Evolutionary conservation across 2,113 vertebrate species (phyloP).

Genomic region (Peromyscus maniculatus): DNA sequence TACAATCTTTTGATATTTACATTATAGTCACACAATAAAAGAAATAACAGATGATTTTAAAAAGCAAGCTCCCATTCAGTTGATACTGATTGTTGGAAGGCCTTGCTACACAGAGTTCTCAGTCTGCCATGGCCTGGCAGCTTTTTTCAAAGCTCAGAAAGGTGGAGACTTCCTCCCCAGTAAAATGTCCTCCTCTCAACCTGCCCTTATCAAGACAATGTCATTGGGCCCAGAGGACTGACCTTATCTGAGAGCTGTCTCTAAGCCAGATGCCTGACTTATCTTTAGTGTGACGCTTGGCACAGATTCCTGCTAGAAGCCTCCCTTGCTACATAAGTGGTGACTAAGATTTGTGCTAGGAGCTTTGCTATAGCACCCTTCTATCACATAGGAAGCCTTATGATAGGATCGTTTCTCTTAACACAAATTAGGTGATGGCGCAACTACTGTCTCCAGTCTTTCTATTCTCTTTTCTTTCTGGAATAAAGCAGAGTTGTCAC

Average conservation of each 20-base stretch:
- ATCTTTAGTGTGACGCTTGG: neutral
- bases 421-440: neutral
- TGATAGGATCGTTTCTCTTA: neutral
- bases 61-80: neutral
- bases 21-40: neutral
- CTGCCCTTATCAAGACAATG: neutral
- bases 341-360: neutral
- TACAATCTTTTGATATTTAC: neutral
- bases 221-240: neutral
- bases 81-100: neutral
- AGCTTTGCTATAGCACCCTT: neutral
- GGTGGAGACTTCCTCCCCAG: neutral
- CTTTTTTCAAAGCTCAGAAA: neutral
- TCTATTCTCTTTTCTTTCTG: neutral
- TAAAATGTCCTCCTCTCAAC: neutral
- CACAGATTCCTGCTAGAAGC: neutral
- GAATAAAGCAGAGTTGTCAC: neutral
- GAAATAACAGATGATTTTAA: neutral
- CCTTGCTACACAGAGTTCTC: neutral
- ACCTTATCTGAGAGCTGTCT: neutral
- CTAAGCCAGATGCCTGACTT: neutral
- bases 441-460: neutral
- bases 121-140: neutral
- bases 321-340: accelerated
- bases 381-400: neutral